These are phyloP conservation scores for Poecilia latipinna DNA, from an alignment of 2,113 vertebrate species.

Conservation along the genomic window DNA sequence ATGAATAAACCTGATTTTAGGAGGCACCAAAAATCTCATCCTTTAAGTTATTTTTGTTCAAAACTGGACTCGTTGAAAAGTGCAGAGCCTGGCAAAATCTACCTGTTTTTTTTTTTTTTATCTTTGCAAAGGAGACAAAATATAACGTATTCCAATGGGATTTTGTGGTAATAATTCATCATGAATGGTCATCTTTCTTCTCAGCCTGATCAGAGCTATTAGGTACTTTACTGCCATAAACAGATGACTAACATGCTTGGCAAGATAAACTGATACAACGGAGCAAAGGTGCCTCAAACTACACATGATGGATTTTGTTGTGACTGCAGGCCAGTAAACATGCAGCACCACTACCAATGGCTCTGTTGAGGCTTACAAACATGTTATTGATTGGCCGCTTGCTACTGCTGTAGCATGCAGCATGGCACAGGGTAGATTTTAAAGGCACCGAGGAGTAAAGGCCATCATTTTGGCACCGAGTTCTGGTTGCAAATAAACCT, in stretches of 20 bases:
- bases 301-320: conserved; percentile 48
- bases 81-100: too few relatives aligned
- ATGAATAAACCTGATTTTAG: background rate
- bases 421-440: conserved; percentile 19
- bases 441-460: conserved; percentile 49
- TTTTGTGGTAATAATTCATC: background rate
- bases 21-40: background rate
- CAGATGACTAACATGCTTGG: background rate
- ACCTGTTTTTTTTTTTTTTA: too few relatives aligned
- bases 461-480: conserved; percentile 31
- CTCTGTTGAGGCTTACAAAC: conserved; percentile 44
- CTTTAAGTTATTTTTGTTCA: too few relatives aligned
- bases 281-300: background rate
- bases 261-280: background rate
- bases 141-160: background rate
- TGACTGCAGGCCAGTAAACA: conserved; percentile 36
- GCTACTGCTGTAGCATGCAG: conserved; percentile 21
- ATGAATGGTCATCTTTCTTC: background rate
- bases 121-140: background rate
- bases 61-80: too few relatives aligned
- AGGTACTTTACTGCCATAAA: background rate
- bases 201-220: background rate
- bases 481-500: conserved; percentile 50
- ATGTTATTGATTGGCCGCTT: conserved; percentile 61
- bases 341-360: conserved; percentile 3